phyloP scores from a whole-genome alignment of 2,888 invertebrate species.

The Linnaemya vulpina region DNA sequence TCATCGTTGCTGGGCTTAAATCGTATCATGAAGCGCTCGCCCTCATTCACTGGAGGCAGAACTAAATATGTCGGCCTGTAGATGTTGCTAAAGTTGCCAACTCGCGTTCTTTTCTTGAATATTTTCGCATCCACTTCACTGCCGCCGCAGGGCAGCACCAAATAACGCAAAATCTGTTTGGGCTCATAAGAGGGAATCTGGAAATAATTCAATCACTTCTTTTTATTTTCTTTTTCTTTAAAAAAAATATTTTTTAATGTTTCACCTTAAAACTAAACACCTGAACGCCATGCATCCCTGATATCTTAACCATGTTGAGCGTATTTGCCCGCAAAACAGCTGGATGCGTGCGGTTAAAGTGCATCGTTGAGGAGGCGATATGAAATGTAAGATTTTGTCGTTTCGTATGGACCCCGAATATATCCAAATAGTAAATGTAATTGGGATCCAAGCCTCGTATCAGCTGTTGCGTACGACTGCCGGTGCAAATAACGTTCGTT shows the following conservation, averaged over 20 bases:
- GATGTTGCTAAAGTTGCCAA: constrained; percentile 81
- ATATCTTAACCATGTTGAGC: constrained; percentile 83
- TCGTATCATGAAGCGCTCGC: constrained; percentile 84
- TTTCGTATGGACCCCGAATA: constrained; percentile 81
- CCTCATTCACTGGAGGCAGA: constrained; percentile 79
- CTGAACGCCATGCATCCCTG: constrained; percentile 84
- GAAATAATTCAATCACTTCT: no score
- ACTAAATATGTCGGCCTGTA: constrained; percentile 84
- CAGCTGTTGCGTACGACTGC: constrained; percentile 80
- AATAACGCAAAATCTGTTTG: constrained; percentile 78
- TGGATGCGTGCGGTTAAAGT: constrained; percentile 82
- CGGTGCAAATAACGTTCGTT: constrained; percentile 81
- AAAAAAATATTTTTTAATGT: not conserved
- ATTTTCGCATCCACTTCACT: constrained; percentile 84
- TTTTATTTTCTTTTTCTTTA: no score
- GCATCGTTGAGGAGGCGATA: constrained; percentile 78
- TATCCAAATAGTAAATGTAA: constrained; percentile 80
- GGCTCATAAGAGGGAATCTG: constrained; percentile 55
- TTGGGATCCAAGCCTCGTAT: constrained; percentile 79
- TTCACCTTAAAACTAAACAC: constrained; percentile 85
- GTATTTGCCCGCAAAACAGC: constrained; percentile 83
- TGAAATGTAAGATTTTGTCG: constrained; percentile 81
- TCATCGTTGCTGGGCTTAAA: constrained; percentile 84
- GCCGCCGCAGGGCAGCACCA: constrained; percentile 85
- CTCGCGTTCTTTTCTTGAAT: constrained; percentile 80